Evolutionary conservation across 2,888 invertebrate species (phyloP), one percentile per base, ranked within the genome.

Genomic region (Argyresthia albistria): DNA sequence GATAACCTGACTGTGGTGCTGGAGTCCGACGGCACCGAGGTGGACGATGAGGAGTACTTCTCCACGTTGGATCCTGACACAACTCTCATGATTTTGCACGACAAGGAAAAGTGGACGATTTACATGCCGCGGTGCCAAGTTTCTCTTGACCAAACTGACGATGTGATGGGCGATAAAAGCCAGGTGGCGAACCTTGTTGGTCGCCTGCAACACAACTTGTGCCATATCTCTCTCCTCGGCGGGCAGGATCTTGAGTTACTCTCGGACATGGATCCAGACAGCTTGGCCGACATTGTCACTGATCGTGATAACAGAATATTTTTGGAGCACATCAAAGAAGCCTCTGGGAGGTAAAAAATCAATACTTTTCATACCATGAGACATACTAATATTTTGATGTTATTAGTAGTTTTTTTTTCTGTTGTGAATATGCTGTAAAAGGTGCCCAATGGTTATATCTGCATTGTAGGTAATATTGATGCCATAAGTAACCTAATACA

Each of bases 11-110:
- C 93, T 52, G 93, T 97, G 55, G 97, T 96, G 43, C 84, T 97
- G 61, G 97, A 97, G 74, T 93, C 91, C 50, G 97, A 97, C 83
- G 97, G 97, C 37, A 97, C 97, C 0, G 97, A 97, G 88, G 95
- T 97, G 50, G 97, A 97, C 65, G 97, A 97, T 69, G 97, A 97
- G 74, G 97, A 97, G 73, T 97, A 97, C 79, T 97, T 97, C 76
- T 93, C 93, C 49, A 97, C 97, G 2, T 86, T 97, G 58, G 96
- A 97, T 64, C 93, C 93, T 59, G 95, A 97, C 67, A 95, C 96
- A 14, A 92, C 92, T 66, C 88, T 96, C 57, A 96, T 96, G 93
- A 91, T 95, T 50, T 89, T 96, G 51, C 91, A 91, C 58, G 91
- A 91, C 8, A 90, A 91, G 60, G 93, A 95, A 73, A 93, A 92